Evolutionary conservation across 2,113 vertebrate genomes (phyloP), one percentile per base, ranked within the genome.

Genomic region (Tamias sibiricus): DNA sequence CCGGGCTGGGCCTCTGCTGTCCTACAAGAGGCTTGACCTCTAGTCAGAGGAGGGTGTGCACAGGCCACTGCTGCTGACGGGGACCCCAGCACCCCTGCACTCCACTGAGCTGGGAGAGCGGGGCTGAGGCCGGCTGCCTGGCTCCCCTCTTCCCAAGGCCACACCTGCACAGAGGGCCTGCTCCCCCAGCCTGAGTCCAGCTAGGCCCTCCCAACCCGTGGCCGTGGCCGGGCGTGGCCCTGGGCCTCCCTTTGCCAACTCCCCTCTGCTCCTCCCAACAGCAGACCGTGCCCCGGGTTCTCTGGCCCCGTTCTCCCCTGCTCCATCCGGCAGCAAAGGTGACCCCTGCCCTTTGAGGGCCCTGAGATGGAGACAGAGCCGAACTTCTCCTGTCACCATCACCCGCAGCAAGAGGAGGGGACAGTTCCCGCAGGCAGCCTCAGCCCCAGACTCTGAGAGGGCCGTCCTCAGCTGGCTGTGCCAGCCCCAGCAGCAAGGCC

Each of bases 361-460:
- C 2, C 80, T 3, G 30, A 54, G n/a, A 16, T 2, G 4, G 24
- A 26, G 14, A 10, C 40, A 40, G 24, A 4, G 20, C 22, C 10
- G 6, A 11, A 52, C 19, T 13, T 17, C 10, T 24, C 24, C 19
- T 5, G 6, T 13, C 2, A 0, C 57, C 24, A 1, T 30, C 37
- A 6, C 47, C 16, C 24, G 7, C 20, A 6, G 20, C 37, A 28
- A 71, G 35, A 8, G 14, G 28, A 42, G 17, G 14, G 44, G 13
- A 22, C 7, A 0, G 0, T n/a, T 64, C 62, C 7, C 0, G 1
- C 13, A 6, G 20, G 20, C 2, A 66, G 32, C 22, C 0, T 20
- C 77, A 5, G 20, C 40, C 54, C 0, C 4, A 26, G 52, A 49
- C 19, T 30, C 1, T 6, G 37, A 52, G 42, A 4, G 40, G 57